Evolutionary conservation across 2,888 invertebrate genomes (phyloP).

Genomic region (Patella depressa): DNA sequence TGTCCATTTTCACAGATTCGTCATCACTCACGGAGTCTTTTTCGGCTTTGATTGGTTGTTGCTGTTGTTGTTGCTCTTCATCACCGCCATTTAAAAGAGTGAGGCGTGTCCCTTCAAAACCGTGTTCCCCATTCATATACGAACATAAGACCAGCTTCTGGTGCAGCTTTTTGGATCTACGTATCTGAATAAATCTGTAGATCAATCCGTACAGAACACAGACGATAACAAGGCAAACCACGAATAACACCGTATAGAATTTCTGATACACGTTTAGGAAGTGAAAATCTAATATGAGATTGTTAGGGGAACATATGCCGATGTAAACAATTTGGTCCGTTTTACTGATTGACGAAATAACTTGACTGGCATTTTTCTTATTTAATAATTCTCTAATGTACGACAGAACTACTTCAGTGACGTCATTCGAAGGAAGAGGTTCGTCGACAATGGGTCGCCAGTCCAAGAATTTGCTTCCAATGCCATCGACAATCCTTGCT

Average conservation of each 20-base stretch:
- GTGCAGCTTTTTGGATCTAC: conserved; percentile 39
- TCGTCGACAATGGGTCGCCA: conserved; percentile 26
- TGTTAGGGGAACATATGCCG: conserved; percentile 53
- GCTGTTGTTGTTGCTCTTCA: conserved; percentile 19
- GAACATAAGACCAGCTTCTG: conserved; percentile 39
- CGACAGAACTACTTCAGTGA: conserved; percentile 21
- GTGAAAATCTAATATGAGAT: conserved; percentile 42
- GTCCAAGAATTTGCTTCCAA: conserved; percentile 4
- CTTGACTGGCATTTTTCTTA: conserved; percentile 16
- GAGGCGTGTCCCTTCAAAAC: conserved; percentile 28
- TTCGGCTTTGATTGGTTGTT: background rate
- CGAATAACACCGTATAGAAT: conserved; percentile 62
- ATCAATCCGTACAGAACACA: conserved; percentile 66
- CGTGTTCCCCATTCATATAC: conserved; percentile 37
- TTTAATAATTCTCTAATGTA: conserved; percentile 16
- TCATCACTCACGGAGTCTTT: background rate
- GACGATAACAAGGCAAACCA: conserved; percentile 66
- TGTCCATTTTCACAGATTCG: background rate
- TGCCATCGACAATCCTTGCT: background rate
- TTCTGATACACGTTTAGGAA: conserved; percentile 62
- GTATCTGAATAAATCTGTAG: conserved; percentile 58
- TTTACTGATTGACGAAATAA: background rate
- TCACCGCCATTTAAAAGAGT: conserved; percentile 27
- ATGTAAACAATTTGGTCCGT: conserved; percentile 33
- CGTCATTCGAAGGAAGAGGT: conserved; percentile 23